These are phyloP conservation scores for Lepus townsendii DNA, from an alignment of 2,797 vertebrate species.

Conservation along the genomic window DNA sequence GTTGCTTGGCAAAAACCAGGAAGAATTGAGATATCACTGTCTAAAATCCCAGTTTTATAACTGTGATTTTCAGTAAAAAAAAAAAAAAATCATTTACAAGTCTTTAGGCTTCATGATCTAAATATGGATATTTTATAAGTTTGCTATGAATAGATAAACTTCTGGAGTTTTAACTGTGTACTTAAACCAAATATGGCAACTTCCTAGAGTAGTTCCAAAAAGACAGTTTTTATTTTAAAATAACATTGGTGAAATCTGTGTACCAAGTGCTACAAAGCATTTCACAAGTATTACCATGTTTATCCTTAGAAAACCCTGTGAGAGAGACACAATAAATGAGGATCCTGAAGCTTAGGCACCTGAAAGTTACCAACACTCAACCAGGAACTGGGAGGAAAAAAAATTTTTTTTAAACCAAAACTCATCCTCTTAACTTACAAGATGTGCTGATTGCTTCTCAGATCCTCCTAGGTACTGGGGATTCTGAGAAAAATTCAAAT, in stretches of 20 bases:
- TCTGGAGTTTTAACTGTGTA: neutral
- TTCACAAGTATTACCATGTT: neutral
- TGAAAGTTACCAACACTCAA: neutral
- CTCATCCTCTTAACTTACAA: neutral
- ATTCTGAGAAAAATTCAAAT: neutral
- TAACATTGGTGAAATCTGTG: neutral
- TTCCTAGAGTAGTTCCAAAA: neutral
- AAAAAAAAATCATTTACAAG: neutral
- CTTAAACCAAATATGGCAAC: neutral
- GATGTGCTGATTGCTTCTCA: neutral
- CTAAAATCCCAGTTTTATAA: neutral
- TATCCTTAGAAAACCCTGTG: neutral
- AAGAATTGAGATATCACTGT: neutral
- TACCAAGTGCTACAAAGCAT: neutral
- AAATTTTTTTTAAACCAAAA: neutral
- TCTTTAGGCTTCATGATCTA: neutral
- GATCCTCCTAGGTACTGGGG: neutral
- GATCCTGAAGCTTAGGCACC: neutral
- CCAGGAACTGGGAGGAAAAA: neutral
- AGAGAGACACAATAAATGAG: neutral
- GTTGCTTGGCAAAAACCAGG: neutral
- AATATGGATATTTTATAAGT: slow-evolving; percentile 1
- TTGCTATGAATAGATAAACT: neutral
- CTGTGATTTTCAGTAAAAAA: neutral
- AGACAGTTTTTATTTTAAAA: neutral